Percentiles rank a stretch among this genome's conserved stretches.
phyloP scores from a whole-genome alignment of 2,888 invertebrate species.

The Xestobium rufovillosum region DNA sequence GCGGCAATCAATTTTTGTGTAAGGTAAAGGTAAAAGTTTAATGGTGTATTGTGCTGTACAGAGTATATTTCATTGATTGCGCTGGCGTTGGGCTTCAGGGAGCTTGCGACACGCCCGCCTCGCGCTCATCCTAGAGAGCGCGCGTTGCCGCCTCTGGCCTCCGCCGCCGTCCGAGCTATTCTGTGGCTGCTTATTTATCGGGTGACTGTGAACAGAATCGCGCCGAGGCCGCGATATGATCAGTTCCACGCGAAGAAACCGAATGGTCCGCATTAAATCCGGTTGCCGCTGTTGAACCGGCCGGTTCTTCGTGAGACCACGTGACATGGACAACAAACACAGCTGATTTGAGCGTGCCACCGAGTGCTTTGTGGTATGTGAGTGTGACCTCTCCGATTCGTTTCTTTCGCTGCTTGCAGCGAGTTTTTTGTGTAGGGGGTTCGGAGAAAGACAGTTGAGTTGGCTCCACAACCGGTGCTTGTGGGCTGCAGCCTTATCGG shows the following conservation, averaged over 20 bases:
- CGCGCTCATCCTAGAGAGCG: slow-evolving; percentile 42
- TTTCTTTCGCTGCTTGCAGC: not conserved
- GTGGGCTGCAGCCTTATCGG: slow-evolving; percentile 50
- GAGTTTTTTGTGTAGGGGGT: not conserved
- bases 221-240: slow-evolving; percentile 27
- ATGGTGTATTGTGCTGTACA: slow-evolving; percentile 33
- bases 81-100: slow-evolving; percentile 39
- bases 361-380: slow-evolving; percentile 7
- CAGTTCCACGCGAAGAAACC: slow-evolving; percentile 16
- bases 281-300: too few relatives aligned
- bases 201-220: slow-evolving; percentile 41
- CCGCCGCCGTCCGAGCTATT: slow-evolving; percentile 38
- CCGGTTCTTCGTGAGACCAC: slow-evolving; percentile 32
- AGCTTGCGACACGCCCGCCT: slow-evolving; percentile 44
- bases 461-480: slow-evolving; percentile 43
- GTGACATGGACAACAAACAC: slow-evolving; percentile 42
- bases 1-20: slow-evolving; percentile 7
- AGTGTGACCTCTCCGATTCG: not conserved
- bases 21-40: slow-evolving; percentile 13
- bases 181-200: slow-evolving; percentile 45
- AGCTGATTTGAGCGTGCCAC: too few relatives aligned
- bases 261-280: too few relatives aligned
- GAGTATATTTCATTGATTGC: slow-evolving; percentile 43
- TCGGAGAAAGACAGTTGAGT: too few relatives aligned
- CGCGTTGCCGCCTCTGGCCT: slow-evolving; percentile 42